These are phyloP conservation scores for Serilophus lunatus DNA, from an alignment of 2,113 vertebrate species.

Conservation along the genomic window DNA sequence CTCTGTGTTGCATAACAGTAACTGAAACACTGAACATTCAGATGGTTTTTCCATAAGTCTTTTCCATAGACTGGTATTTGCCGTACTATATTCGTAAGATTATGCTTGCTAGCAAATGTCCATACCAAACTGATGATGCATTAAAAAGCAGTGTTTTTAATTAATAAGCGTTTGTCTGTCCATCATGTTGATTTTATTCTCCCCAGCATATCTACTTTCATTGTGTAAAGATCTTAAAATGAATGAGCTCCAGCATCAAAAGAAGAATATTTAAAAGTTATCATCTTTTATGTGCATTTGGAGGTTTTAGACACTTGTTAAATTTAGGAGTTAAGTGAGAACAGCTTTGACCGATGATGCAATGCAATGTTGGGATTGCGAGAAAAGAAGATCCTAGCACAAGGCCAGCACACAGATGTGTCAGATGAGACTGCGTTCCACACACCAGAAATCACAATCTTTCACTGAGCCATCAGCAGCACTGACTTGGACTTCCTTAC, in stretches of 20 bases:
- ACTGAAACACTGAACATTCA: not conserved
- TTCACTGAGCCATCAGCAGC: not conserved
- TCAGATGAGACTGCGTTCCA: constrained; percentile 41
- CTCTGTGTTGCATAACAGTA: not conserved
- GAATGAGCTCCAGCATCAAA: constrained; percentile 16
- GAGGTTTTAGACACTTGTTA: constrained; percentile 26
- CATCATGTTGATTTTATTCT: not conserved
- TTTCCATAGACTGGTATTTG: not conserved
- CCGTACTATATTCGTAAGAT: not conserved
- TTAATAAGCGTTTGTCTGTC: not conserved
- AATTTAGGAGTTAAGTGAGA: constrained; percentile 33
- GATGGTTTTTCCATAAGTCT: not conserved
- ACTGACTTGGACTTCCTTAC: not conserved
- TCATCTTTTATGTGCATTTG: constrained; percentile 36
- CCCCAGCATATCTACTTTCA: not conserved
- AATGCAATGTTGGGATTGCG: constrained; percentile 23
- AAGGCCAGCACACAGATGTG: constrained; percentile 43
- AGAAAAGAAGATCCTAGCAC: constrained; percentile 26
- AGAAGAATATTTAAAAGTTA: constrained; percentile 8
- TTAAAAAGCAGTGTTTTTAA: constrained; percentile 8
- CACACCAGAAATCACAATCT: constrained; percentile 13
- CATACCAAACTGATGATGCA: not conserved
- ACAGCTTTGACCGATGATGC: constrained; percentile 42
- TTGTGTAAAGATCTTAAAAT: not conserved
- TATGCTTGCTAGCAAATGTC: not conserved